Conservation (phyloP, 2,113 vertebrate genomes). For the Chamaetylas fuelleborni region DNA sequence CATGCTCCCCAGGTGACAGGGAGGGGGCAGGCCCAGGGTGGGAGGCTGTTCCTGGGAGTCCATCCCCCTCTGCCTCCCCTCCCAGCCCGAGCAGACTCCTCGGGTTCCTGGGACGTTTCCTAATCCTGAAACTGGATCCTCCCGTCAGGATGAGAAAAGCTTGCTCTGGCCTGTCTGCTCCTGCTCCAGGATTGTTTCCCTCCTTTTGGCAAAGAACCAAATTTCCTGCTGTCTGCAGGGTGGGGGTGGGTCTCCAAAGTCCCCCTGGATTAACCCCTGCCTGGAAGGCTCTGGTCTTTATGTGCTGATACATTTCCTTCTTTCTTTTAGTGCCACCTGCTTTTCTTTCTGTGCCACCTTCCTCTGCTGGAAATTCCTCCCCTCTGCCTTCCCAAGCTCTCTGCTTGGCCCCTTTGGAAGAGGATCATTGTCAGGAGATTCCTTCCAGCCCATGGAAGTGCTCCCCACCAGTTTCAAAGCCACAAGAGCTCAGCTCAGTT, state of each 20-base stretch:
- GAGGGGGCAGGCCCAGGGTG: rapidly evolving
- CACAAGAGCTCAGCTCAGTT: not conserved
- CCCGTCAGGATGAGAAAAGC: not conserved
- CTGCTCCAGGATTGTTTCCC: constrained; percentile 8
- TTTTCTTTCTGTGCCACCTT: not conserved
- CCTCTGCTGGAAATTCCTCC: not conserved
- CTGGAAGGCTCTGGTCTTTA: not conserved
- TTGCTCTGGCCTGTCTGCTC: constrained; percentile 45
- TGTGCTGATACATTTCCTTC: rapidly evolving
- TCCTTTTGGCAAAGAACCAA: not conserved
- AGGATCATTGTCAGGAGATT: rapidly evolving
- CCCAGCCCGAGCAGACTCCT: not conserved
- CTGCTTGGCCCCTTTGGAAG: not conserved
- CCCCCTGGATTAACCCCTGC: constrained; percentile 2
- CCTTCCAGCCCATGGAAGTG: not conserved
- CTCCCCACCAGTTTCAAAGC: rapidly evolving
- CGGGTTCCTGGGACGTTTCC: not conserved
- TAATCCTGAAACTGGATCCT: constrained; percentile 33
- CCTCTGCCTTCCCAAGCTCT: not conserved
- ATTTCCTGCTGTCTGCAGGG: not conserved
- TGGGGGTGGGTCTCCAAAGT: not conserved
- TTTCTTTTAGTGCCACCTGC: no score
- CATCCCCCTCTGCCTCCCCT: not conserved
- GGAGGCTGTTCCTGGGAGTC: not conserved
- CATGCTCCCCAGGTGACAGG: rapidly evolving